Percentiles rank a stretch among this genome's conserved stretches.
Conservation (phyloP, 1,140 invertebrate species). For the Leptinotarsa lineolata region DNA sequence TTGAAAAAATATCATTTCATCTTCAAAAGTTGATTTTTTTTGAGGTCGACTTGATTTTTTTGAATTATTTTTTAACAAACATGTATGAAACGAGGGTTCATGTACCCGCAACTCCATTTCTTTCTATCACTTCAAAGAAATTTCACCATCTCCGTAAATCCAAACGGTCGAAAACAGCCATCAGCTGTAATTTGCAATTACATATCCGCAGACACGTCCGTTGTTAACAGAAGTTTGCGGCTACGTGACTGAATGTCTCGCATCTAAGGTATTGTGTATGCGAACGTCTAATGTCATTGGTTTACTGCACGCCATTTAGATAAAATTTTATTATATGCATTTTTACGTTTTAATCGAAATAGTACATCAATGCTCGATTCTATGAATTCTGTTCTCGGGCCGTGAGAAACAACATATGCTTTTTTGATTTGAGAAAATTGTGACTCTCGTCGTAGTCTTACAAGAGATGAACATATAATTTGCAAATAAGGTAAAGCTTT, state of each 20-base stretch:
- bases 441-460: too few relatives aligned
- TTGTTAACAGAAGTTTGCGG: conserved; percentile 16
- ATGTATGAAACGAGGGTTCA: too few relatives aligned
- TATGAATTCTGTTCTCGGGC: conserved; percentile 2
- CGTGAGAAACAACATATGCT: neutral
- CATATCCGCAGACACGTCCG: conserved; percentile 12
- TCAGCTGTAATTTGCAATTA: conserved; percentile 19
- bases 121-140: neutral
- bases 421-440: neutral
- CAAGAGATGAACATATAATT: too few relatives aligned
- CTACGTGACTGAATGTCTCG: conserved; percentile 13
- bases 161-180: conserved; percentile 10
- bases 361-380: conserved; percentile 10
- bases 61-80: too few relatives aligned
- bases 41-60: too few relatives aligned
- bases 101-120: too few relatives aligned
- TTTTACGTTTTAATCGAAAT: conserved; percentile 18
- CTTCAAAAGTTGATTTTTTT: too few relatives aligned
- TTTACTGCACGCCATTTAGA: conserved; percentile 15
- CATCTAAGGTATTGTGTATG: conserved; percentile 13
- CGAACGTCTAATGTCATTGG: conserved; percentile 19
- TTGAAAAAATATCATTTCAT: too few relatives aligned
- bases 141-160: neutral
- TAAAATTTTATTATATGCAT: conserved; percentile 19
- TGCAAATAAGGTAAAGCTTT: too few relatives aligned